These are phyloP conservation scores for Ceratoteleas bidentatus DNA, from an alignment of 1,140 invertebrate species.

Conservation along the genomic window DNA sequence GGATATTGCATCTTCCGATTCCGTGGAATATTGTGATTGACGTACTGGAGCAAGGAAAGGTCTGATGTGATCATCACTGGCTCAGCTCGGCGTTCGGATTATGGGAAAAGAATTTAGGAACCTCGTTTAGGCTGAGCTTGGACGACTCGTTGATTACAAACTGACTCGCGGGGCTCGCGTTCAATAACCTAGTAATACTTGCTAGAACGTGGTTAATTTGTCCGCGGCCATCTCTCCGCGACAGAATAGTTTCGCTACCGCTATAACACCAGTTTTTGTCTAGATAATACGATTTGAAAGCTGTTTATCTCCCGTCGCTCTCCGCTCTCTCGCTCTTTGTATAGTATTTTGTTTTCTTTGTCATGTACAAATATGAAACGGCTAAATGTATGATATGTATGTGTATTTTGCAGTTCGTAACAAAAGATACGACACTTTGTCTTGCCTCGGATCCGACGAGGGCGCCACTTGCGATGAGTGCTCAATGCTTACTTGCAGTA, in stretches of 20 bases:
- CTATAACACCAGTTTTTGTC: slow-evolving; percentile 53
- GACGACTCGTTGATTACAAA: slow-evolving; percentile 26
- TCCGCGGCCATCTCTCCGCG: slow-evolving; percentile 10
- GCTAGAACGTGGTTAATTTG: slow-evolving; percentile 28
- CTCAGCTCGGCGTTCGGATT: too few species aligned
- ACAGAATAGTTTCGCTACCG: slow-evolving; percentile 49
- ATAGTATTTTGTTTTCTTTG: too few species aligned
- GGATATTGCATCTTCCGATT: too few species aligned
- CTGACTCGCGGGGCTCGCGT: slow-evolving; percentile 8
- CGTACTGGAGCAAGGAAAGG: too few species aligned
- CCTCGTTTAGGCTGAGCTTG: slow-evolving; percentile 22
- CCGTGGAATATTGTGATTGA: too few species aligned
- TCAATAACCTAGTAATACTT: slow-evolving; percentile 57
- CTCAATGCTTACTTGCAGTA: too few species aligned
- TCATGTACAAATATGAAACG: slow-evolving; percentile 40
- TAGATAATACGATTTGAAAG: slow-evolving; percentile 48
- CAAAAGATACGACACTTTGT: slow-evolving; percentile 34
- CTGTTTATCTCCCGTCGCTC: slow-evolving; percentile 31
- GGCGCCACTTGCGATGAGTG: too few species aligned
- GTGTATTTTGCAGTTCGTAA: slow-evolving; percentile 42
- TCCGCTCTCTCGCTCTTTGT: too few species aligned
- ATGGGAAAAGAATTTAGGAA: slow-evolving; percentile 23
- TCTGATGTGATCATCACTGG: too few species aligned
- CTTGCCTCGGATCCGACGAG: too few species aligned
- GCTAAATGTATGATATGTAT: slow-evolving; percentile 54